These are phyloP conservation scores for Noctua pronuba DNA, from an alignment of 2,888 invertebrate genomes.

Conservation along the genomic window DNA sequence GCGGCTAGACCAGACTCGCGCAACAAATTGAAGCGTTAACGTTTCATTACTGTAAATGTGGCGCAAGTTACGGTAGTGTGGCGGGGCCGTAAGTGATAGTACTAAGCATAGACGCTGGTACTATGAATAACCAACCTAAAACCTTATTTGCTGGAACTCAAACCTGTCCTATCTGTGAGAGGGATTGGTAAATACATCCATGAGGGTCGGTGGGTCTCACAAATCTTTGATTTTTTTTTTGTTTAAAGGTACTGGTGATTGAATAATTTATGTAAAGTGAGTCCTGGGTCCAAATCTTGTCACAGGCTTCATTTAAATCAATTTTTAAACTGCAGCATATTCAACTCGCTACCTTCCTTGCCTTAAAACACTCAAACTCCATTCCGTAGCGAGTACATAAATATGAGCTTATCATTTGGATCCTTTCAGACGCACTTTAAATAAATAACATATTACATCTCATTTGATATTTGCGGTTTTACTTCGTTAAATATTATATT, in stretches of 20 bases:
- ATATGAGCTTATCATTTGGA: constrained; percentile 34
- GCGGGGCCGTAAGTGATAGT: too few species aligned
- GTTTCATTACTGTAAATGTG: constrained; percentile 48
- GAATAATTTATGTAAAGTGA: background rate
- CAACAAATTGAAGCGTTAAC: constrained; percentile 45
- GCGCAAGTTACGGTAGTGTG: constrained; percentile 12
- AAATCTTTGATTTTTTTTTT: background rate
- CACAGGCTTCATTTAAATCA: background rate
- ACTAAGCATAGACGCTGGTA: background rate
- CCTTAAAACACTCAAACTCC: constrained; percentile 17
- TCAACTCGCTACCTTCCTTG: background rate
- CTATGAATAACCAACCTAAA: background rate
- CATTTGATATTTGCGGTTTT: constrained; percentile 14
- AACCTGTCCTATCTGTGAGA: background rate
- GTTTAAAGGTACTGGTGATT: background rate
- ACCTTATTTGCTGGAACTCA: background rate
- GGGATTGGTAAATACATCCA: background rate
- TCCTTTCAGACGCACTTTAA: constrained; percentile 43
- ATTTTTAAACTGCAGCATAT: accelerated
- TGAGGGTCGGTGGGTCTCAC: background rate
- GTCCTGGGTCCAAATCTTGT: background rate
- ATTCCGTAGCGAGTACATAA: constrained; percentile 35
- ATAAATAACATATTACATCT: constrained; percentile 33
- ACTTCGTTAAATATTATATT: background rate
- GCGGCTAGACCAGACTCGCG: constrained; percentile 24